Percentiles rank a stretch among this genome's conserved stretches.
Conservation (phyloP, 1,140 invertebrate species). For the Lepidurus packardi region DNA sequence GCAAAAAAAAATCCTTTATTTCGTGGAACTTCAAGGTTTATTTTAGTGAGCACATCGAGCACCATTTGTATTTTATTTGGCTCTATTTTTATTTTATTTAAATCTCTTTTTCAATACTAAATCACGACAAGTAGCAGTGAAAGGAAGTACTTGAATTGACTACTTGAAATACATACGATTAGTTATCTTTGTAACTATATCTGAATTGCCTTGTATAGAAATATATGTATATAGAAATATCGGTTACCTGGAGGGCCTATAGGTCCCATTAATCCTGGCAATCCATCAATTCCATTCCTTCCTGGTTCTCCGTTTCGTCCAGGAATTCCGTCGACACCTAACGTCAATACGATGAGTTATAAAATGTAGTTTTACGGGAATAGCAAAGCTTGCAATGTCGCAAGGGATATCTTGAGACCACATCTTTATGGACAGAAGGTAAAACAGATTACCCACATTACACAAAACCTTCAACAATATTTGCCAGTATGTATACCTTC, state of each 20-base stretch:
- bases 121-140: too few relatives aligned
- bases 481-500: neutral
- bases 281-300: neutral
- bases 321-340: constrained; percentile 6
- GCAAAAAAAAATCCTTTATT: neutral
- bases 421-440: neutral
- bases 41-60: too few relatives aligned
- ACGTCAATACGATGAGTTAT: neutral
- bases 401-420: neutral
- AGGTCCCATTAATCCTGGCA: constrained; percentile 4
- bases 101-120: too few relatives aligned
- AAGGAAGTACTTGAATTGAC: too few relatives aligned
- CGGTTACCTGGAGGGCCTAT: neutral
- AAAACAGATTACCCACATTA: neutral
- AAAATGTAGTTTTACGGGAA: neutral
- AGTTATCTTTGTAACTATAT: too few relatives aligned
- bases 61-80: too few relatives aligned
- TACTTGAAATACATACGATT: too few relatives aligned
- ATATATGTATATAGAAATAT: neutral
- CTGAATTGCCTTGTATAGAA: too few relatives aligned
- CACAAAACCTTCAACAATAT: neutral
- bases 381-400: neutral
- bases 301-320: constrained; percentile 8
- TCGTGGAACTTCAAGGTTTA: too few relatives aligned
- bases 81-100: too few relatives aligned